Base-by-base conservation (phyloP, 2,888 invertebrate species). In the Timema cristinae region DNA sequence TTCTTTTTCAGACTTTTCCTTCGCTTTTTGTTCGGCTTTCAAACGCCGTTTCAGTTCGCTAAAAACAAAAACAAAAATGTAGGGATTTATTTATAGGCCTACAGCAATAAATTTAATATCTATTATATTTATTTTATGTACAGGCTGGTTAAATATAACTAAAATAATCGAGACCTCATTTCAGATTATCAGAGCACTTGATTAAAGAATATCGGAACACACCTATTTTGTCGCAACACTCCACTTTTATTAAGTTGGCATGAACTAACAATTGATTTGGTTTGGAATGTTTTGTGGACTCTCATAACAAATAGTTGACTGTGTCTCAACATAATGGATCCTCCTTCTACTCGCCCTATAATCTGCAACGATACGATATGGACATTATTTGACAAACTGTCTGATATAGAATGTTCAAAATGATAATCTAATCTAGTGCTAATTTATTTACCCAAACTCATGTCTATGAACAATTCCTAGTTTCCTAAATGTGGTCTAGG, bases 1-100 rank as follows among this genome's bases (percentile, higher is more conserved):
- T 50, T 81, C 81, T 79, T 94, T 95, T 78, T 92, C 93, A 0
- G 88, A 87, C 80, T 97, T 96, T 79, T 97, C 95, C 81, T 95
- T 93, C 11, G 93, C 90, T 81, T 98, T 98, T 82, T 97, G 93
- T 80, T 97, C 95, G 9, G 93, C 92, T 84, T 98, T 98, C 72
- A 92, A 81, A 11, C 95, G 88, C 73, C 98, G 87, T 85, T 99
- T 99, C 77, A 94, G 85, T 84, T 98, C 98, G 88, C 98, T 98
- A 82, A 49, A 85, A 84, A 77, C 75, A 74, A 73, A 75, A 75
- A 69, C 77, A 50, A 79, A 77, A 51, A 68, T 7, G 15, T 32
- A 4, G 32, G 4, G 32, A 32, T 32, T 32, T 32, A n/a, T 32
- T 32, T 32, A 32, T 32, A 32, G 32, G 32, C 32, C 32, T 32